These are phyloP conservation scores for Psittacula echo DNA, from an alignment of 2,797 vertebrate genomes.

Conservation along the genomic window DNA sequence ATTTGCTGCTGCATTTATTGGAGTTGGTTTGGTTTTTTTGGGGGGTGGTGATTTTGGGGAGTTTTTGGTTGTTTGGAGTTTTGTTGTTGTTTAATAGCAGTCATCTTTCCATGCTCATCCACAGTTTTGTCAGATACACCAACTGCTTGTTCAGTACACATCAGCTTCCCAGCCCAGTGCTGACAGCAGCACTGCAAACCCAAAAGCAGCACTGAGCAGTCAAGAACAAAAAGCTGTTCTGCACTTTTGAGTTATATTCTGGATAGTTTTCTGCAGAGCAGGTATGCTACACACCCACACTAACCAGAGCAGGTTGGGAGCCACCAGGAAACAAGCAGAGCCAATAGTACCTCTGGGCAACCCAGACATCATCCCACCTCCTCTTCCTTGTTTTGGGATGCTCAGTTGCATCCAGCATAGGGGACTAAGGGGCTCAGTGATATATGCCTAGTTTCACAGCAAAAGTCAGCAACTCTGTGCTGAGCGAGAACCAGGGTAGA, in stretches of 20 bases:
- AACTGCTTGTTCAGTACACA: background rate
- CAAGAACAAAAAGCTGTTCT: background rate
- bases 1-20: background rate
- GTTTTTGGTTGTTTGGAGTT: background rate
- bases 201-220: background rate
- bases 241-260: background rate
- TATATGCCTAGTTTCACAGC: conserved; percentile 18
- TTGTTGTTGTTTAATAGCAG: background rate
- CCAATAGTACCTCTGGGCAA: background rate
- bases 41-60: background rate
- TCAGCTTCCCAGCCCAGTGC: background rate
- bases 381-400: background rate
- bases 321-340: background rate
- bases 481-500: background rate
- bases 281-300: background rate
- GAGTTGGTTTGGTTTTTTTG: background rate
- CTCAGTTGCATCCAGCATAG: background rate
- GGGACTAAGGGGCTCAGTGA: background rate
- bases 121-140: background rate
- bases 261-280: background rate
- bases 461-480: background rate
- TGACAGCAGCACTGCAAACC: background rate
- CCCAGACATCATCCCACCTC: background rate
- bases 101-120: background rate
- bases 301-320: background rate